A percentile compares a stretch with the other conserved stretches of the same genome.
Evolutionary conservation across 2,113 vertebrate genomes (phyloP).

Genomic region (Nipponia nippon): DNA sequence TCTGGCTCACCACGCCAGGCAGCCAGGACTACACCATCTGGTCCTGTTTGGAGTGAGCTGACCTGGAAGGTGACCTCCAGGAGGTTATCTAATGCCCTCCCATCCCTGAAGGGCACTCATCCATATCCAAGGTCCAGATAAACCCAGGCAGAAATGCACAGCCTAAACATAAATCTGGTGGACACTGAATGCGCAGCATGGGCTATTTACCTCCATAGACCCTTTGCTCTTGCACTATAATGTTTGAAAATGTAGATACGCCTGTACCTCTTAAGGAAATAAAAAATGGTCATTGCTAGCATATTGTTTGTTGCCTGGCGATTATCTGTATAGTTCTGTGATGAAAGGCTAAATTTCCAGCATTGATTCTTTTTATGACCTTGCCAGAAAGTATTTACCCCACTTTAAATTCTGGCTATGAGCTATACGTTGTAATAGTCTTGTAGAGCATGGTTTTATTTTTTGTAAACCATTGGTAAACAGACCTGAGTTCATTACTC

Average conservation of each 20-base stretch:
- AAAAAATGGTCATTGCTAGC: neutral
- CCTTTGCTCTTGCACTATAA: neutral
- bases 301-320: slow-evolving; percentile 18
- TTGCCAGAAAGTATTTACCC: slow-evolving; percentile 42
- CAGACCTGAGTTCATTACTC: slow-evolving; percentile 11
- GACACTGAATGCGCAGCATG: fast-evolving
- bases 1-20: neutral
- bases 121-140: neutral
- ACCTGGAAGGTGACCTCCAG: neutral
- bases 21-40: neutral
- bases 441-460: neutral
- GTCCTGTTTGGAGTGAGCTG: neutral
- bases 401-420: slow-evolving; percentile 33
- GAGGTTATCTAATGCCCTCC: neutral
- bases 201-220: fast-evolving
- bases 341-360: slow-evolving; percentile 11
- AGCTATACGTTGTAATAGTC: neutral
- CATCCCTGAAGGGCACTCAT: neutral
- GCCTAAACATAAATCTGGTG: neutral
- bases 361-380: slow-evolving; percentile 30
- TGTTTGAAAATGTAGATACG: neutral
- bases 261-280: neutral
- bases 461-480: slow-evolving; percentile 18
- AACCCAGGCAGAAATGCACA: neutral
- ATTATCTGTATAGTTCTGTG: slow-evolving; percentile 21